Conservation (phyloP, 2,797 vertebrate species). For the Peromyscus melanophrys region DNA sequence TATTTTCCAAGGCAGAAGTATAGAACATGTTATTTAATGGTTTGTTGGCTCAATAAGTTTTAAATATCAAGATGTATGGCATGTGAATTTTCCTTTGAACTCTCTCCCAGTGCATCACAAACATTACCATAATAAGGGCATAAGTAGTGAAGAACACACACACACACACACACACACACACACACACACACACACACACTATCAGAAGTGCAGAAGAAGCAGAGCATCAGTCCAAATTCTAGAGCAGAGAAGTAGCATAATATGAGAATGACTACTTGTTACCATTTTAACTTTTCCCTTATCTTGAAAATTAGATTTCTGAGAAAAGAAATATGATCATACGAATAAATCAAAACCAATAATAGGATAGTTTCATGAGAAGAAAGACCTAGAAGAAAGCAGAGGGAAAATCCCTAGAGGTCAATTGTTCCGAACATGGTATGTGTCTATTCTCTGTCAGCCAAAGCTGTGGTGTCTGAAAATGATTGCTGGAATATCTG, state of each 20-base stretch:
- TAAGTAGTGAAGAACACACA: neutral
- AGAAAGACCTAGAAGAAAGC: slow-evolving; percentile 65
- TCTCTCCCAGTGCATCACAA: slow-evolving; percentile 33
- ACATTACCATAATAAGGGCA: neutral
- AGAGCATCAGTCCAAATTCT: slow-evolving; percentile 25
- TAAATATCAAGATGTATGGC: slow-evolving; percentile 43
- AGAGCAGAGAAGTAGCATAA: slow-evolving; percentile 4
- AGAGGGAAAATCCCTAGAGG: slow-evolving; percentile 37
- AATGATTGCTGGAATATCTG: slow-evolving; percentile 72
- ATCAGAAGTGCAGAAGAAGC: neutral
- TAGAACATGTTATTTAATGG: neutral
- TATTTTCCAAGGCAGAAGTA: slow-evolving; percentile 39
- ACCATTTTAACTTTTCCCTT: slow-evolving; percentile 52
- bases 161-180: neutral
- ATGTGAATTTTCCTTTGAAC: slow-evolving; percentile 9
- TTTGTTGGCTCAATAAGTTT: slow-evolving; percentile 28
- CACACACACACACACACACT: neutral
- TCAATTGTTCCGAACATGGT: slow-evolving; percentile 44
- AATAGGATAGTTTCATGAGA: slow-evolving; percentile 68
- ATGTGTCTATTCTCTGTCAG: slow-evolving; percentile 64
- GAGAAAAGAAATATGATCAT: slow-evolving; percentile 48
- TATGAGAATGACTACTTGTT: slow-evolving; percentile 7
- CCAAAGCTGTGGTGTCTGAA: slow-evolving; percentile 72
- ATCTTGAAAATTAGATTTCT: slow-evolving; percentile 72
- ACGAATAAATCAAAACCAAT: slow-evolving; percentile 70